These are phyloP conservation scores for Elephas maximus DNA, from an alignment of 2,113 vertebrate species.

Conservation along the genomic window DNA sequence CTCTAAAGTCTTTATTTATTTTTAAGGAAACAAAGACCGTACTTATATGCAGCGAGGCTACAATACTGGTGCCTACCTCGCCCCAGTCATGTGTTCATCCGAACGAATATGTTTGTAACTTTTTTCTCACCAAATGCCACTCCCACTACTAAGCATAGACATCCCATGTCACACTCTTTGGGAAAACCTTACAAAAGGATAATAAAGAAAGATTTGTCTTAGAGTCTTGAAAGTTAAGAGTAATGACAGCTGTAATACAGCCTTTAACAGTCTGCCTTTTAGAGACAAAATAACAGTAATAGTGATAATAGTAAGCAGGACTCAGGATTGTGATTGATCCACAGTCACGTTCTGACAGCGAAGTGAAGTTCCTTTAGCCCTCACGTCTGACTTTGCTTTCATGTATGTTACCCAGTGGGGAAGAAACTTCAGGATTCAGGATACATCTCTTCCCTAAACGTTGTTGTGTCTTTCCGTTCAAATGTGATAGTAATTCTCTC, in stretches of 20 bases:
- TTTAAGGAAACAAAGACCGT: constrained; percentile 28
- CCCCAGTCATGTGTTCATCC: neutral
- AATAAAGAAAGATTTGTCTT: neutral
- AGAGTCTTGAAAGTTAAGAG: neutral
- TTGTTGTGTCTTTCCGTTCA: constrained; percentile 26
- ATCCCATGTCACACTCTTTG: constrained; percentile 3
- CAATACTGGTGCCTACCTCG: neutral
- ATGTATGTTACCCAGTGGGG: neutral
- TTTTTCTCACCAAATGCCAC: constrained; percentile 25
- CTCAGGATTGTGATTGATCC: constrained; percentile 14
- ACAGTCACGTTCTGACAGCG: neutral
- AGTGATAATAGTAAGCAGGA: neutral
- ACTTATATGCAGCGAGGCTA: constrained; percentile 6
- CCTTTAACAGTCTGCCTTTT: neutral
- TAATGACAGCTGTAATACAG: neutral
- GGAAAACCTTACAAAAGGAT: neutral
- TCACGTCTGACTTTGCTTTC: constrained; percentile 24
- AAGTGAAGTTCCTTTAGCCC: neutral
- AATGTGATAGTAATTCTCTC: constrained; percentile 38
- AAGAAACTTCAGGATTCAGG: constrained; percentile 41
- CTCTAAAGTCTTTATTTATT: neutral
- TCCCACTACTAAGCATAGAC: neutral
- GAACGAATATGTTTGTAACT: constrained; percentile 58
- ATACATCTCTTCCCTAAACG: constrained; percentile 8
- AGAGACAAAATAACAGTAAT: neutral